These are phyloP conservation scores for Uromys caudimaculatus DNA, from an alignment of 2,797 vertebrate genomes.

Conservation along the genomic window DNA sequence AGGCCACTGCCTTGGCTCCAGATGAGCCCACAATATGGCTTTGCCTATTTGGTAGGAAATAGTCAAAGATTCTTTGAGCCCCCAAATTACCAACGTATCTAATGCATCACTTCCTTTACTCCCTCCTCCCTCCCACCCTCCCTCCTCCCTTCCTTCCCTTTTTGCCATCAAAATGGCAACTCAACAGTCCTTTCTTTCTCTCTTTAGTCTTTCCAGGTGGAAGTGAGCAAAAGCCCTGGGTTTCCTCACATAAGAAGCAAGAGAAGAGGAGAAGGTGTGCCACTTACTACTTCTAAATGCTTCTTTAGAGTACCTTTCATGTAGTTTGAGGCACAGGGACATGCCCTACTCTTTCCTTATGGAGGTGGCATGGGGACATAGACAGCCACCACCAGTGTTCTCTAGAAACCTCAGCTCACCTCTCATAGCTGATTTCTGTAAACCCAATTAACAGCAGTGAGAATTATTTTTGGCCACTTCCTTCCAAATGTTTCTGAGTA, in stretches of 20 bases:
- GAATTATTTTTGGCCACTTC: background rate
- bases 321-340: background rate
- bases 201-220: background rate
- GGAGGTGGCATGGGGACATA: background rate
- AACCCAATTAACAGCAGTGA: background rate
- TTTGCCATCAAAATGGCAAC: background rate
- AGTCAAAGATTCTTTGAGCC: background rate
- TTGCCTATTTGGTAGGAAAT: background rate
- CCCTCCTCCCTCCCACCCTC: accelerated
- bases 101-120: too few relatives aligned
- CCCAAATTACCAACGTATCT: too few relatives aligned
- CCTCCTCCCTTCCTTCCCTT: background rate
- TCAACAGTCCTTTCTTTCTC: background rate
- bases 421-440: background rate
- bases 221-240: background rate
- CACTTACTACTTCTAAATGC: background rate
- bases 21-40: background rate
- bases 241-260: background rate
- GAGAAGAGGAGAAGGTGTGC: too few relatives aligned
- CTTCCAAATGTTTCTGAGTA: background rate
- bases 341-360: too few relatives aligned
- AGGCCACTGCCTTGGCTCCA: background rate
- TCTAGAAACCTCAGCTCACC: background rate
- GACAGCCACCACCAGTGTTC: background rate
- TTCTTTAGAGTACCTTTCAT: background rate